Evolutionary conservation across 1,140 invertebrate species (phyloP), one percentile per base, ranked within the genome.

Genomic region (Cydia fagiglandana): DNA sequence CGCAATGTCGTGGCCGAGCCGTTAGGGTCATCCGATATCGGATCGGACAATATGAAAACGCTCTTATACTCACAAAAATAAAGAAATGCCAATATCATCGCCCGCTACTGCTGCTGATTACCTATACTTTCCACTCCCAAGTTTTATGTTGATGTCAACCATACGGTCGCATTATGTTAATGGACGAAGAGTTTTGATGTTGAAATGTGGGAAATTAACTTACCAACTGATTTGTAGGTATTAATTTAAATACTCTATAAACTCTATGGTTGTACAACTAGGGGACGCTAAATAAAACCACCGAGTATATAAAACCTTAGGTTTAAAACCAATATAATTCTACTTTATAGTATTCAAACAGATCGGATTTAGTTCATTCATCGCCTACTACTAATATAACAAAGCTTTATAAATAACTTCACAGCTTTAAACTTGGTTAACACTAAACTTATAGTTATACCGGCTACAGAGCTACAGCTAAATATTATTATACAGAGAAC

Each of bases 281-380:
- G 12, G 50, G 50, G 50, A n/a, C 6, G n/a, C 30, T 17, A 70
- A 70, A 70, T 70, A 70, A 70, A 70, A 70, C 66, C 66, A 70
- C 15, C 2, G 34, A 28, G 5, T 70, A 70, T 64, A 34, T 34
- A 68, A 38, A 70, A 70, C 66, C 30, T 70, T 70, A 70, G 66
- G 34, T 70, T 70, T 70, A 70, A 70, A 70, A 70, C 66, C 66
- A 41, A 70, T 70, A 70, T 70, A 68, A 41, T 70, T 45, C 66
- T 70, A 70, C 34, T 17, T 70, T 45, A 12, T 70, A 10, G n/a
- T 68, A 12, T 68, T 61, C n/a, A 70, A 17, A 70, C 66, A 70
- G n/a, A 66, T 66, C 64, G 15, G 28, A 66, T 38, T 66, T 34
- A 66, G 28, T n/a, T 66, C 64, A 66, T 66, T 66, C 30, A 38